Base-by-base conservation (phyloP, 2,113 vertebrate species). In the Australoheros scitulus region DNA sequence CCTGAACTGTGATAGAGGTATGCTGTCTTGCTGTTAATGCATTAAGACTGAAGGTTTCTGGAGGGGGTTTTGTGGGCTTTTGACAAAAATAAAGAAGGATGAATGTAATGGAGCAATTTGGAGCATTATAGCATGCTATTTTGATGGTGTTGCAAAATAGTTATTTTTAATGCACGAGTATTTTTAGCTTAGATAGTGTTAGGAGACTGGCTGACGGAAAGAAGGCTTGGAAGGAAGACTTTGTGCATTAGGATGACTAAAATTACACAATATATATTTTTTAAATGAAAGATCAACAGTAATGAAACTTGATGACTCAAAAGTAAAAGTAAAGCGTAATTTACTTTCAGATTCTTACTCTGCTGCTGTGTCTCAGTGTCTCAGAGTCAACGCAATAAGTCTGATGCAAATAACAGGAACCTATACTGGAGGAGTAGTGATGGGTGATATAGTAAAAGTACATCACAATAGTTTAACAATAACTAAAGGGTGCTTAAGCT, bases 1-100 rank as follows among this genome's bases (percentile, higher is more conserved):
- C 70, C 80, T 82, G 78, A 83, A 89, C 79, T 72, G 86, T 43
- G 11, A 88, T 81, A 20, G 56, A 90, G 81, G 81, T 79, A 77
- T 77, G 72, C 36, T 64, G 65, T 86, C 65, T 57, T 80, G 74
- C 87, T 81, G 80, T 83, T 85, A 61, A 61, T 61, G 59, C 63
- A 78, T 89, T 87, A 70, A 79, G 77, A 50, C 41, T 63, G 65
- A 75, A 83, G 60, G 50, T 47, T 50, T 78, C 60, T 65, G 20
- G 2, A 15, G 32, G 20, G 7, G 5, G 24, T 9, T 76, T 58
- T 52, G 76, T 43, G 55, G 65, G 55, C 5, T 34, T 81, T 75
- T 85, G 64, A 61, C 11, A 50, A 55, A 76, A 50, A 56, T 58
- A 68, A 56, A 65, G 59, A 52, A 20, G 15, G 26, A 8, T 52